These are phyloP conservation scores for Drosophila kepulauana DNA, from an alignment of 1,140 invertebrate species.

Conservation along the genomic window DNA sequence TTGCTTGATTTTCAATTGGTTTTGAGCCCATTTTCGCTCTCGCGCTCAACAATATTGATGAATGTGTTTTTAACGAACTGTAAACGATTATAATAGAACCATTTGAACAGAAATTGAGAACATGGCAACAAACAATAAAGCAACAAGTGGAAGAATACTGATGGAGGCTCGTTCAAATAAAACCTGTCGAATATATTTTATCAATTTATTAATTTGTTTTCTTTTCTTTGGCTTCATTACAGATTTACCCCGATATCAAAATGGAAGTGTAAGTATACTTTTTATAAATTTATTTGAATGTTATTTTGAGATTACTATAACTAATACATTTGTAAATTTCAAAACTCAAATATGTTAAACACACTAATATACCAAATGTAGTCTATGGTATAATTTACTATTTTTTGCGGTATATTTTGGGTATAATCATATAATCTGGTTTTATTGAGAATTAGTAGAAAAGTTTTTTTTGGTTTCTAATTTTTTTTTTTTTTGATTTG, in stretches of 20 bases:
- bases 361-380: too few relatives aligned
- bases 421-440: too few relatives aligned
- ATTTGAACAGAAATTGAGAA: constrained; percentile 20
- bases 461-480: too few relatives aligned
- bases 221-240: constrained; percentile 36
- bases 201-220: constrained; percentile 51
- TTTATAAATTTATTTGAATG: not conserved
- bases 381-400: too few relatives aligned
- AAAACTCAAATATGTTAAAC: too few relatives aligned
- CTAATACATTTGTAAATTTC: too few relatives aligned
- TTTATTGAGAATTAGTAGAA: too few relatives aligned
- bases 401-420: too few relatives aligned
- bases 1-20: constrained; percentile 72
- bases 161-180: constrained; percentile 45
- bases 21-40: constrained; percentile 26
- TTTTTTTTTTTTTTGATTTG: too few relatives aligned
- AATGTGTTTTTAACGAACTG: constrained; percentile 71
- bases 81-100: constrained; percentile 62
- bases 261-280: constrained; percentile 74
- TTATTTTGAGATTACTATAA: too few relatives aligned
- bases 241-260: constrained; percentile 69
- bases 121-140: constrained; percentile 52
- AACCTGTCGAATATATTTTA: constrained; percentile 3
- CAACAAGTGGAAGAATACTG: constrained; percentile 6
- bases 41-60: constrained; percentile 55